Evolutionary conservation across 2,888 invertebrate species (phyloP), one percentile per base, ranked within the genome.

Genomic region (Scaptomyza cyrtandrae): DNA sequence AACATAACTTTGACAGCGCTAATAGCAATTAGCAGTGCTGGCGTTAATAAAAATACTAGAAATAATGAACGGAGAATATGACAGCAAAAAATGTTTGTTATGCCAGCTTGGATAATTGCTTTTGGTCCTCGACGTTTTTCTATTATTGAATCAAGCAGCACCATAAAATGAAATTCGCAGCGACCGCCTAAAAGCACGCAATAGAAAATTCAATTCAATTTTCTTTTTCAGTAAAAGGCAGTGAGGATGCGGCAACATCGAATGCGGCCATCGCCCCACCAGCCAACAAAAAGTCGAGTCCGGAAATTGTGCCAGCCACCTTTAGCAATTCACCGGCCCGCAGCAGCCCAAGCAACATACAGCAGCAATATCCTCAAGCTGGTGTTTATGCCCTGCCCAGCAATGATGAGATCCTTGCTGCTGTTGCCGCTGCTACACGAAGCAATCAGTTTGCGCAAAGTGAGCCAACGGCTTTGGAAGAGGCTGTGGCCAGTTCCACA

Each of bases 261-360:
- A 66, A 54, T 53, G 62, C 70, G 16, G 68, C 72, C 35, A 35
- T 35, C 3, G 78, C 75, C 29, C 67, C 87, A 52, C 70, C 59
- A 50, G 89, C 89, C 35, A 80, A 90, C 54, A 90, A 91, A 64
- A 90, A 90, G 78, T 90, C 90, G 31, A 90, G 90, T 60, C 90
- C 90, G 64, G 90, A 90, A 90, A 88, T 90, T 72, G 90, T 90
- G 45, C 90, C 90, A 19, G 81, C 90, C 46, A 82, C 90, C 44
- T 90, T 89, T 29, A 89, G 90, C 62, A 84, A 89, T 41, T 74
- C 90, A 3, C 78, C 86, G 1, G 76, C 87, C 29, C 58, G 71
- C 19, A 71, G 39, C 60, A 33, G 11, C 7, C n/a, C 61, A 37
- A 58, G 13, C 33, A 59, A 63, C 16, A 43, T 55, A 9, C 61